A percentile compares a stretch with the other conserved stretches of the same genome.
These are phyloP conservation scores for Nemotelus nigrinus DNA, from an alignment of 2,888 invertebrate species.

Conservation along the genomic window DNA sequence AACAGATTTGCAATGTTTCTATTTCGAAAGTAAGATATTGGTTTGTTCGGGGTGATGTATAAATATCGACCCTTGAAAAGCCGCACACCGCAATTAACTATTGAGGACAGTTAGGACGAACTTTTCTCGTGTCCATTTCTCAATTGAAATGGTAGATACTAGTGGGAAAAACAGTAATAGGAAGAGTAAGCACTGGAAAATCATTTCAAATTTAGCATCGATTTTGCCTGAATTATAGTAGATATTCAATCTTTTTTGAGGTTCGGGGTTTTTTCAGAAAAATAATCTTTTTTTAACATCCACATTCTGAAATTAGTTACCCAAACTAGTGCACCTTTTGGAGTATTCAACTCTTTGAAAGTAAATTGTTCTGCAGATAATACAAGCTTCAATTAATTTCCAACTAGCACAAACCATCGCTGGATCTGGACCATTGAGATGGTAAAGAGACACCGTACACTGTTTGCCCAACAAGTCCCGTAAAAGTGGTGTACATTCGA, in stretches of 20 bases:
- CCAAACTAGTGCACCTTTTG: too few relatives aligned
- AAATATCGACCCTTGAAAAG: background rate
- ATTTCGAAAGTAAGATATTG: conserved; percentile 10
- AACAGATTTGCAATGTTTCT: conserved; percentile 17
- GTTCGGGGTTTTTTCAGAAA: too few relatives aligned
- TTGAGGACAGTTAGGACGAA: conserved; percentile 25
- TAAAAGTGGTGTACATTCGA: conserved; percentile 19
- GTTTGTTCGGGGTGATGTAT: conserved; percentile 4
- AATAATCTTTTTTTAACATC: too few relatives aligned
- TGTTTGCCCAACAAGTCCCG: conserved; percentile 2
- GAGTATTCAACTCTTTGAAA: too few relatives aligned
- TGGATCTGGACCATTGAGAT: background rate
- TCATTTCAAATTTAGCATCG: too few relatives aligned
- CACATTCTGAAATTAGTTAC: too few relatives aligned
- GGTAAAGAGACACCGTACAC: background rate
- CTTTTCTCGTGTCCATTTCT: background rate
- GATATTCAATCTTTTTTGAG: too few relatives aligned
- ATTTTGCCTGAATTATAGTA: too few relatives aligned
- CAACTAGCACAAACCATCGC: background rate
- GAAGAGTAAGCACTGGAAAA: too few relatives aligned
- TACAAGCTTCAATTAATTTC: background rate
- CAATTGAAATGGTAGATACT: background rate
- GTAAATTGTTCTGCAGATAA: too few relatives aligned
- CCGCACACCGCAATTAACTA: conserved; percentile 33
- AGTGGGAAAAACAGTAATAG: background rate